Evolutionary conservation across 2,888 invertebrate genomes (phyloP).

Genomic region (Nysson spinosus): DNA sequence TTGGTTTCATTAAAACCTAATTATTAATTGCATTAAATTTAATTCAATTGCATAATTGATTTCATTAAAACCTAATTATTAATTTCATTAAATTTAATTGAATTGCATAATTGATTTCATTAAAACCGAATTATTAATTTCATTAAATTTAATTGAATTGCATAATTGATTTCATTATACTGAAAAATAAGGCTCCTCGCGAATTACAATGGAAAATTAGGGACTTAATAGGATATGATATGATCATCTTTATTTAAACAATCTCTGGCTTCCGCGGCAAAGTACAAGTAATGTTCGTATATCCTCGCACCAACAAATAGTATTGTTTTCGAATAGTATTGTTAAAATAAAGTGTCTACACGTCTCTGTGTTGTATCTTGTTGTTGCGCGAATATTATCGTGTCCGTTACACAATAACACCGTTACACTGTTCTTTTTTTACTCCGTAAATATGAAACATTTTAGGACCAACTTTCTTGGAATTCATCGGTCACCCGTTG

Average conservation of each 20-base stretch:
- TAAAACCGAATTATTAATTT: too few species aligned
- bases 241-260: constrained; percentile 72
- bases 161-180: too few species aligned
- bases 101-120: too few species aligned
- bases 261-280: constrained; percentile 65
- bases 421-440: constrained; percentile 43
- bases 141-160: too few species aligned
- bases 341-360: constrained; percentile 64
- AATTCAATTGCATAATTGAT: too few species aligned
- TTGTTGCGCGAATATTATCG: constrained; percentile 28
- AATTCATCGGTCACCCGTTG: too few species aligned
- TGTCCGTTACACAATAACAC: constrained; percentile 51
- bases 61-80: too few species aligned
- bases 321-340: constrained; percentile 47
- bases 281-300: constrained; percentile 66
- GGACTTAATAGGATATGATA: constrained; percentile 50
- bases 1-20: too few species aligned
- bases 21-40: too few species aligned
- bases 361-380: constrained; percentile 48
- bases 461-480: too few species aligned
- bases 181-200: too few species aligned
- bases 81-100: too few species aligned
- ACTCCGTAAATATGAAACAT: constrained; percentile 18
- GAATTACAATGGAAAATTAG: not conserved
- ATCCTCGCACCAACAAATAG: constrained; percentile 68